Conservation (phyloP, 2,888 invertebrate species). For the Lithophane ornitopus region DNA sequence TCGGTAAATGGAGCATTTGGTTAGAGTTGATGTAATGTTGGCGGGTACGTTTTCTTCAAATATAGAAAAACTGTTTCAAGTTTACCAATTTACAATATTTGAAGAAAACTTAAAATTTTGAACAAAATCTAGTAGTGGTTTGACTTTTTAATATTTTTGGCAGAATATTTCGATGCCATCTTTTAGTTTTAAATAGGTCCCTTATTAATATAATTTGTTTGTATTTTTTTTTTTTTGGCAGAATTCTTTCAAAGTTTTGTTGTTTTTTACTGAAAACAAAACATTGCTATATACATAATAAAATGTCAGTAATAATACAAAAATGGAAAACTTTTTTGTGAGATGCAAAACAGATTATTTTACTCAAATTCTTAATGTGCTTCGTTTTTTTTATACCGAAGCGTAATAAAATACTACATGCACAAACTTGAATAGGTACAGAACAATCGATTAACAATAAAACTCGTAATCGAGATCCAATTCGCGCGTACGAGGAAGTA, state of each 20-base stretch:
- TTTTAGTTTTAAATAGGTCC: neutral
- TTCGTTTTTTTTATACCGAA: neutral
- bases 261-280: neutral
- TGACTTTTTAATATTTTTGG: neutral
- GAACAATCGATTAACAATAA: neutral
- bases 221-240: no score
- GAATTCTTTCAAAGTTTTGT: neutral
- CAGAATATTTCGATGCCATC: neutral
- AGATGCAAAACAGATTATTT: neutral
- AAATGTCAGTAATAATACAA: neutral
- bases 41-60: neutral
- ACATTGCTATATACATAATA: no score
- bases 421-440: conserved; percentile 3
- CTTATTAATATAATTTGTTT: no score
- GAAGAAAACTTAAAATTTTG: neutral
- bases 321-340: neutral
- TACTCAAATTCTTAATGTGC: no score
- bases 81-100: no score
- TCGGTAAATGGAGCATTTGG: conserved; percentile 60
- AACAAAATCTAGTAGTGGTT: neutral
- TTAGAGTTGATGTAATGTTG: conserved; percentile 59
- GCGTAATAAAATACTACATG: neutral
- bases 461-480: neutral
- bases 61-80: no score
- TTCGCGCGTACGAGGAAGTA: conserved; percentile 42